Conservation (phyloP, 2,888 invertebrate species). For the Yponomeuta cagnagella region DNA sequence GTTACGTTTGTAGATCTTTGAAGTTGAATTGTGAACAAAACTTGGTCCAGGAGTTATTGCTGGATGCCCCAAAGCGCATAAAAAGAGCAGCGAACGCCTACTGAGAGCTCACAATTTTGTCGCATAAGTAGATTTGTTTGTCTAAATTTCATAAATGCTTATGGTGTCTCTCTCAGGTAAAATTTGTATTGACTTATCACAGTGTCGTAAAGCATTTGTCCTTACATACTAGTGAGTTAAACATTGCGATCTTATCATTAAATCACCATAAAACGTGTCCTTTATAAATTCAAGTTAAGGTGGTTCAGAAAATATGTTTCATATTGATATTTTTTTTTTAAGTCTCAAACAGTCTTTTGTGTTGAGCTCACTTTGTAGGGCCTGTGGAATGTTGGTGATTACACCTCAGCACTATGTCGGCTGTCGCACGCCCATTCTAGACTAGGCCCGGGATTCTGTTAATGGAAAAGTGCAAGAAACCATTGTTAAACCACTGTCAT, state of each 20-base stretch:
- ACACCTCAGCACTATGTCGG: slow-evolving; percentile 30
- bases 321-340: slow-evolving; percentile 45
- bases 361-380: slow-evolving; percentile 69
- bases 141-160: slow-evolving; percentile 38
- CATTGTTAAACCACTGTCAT: too few species aligned
- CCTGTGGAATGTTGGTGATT: slow-evolving; percentile 60
- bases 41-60: neutral
- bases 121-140: slow-evolving; percentile 21
- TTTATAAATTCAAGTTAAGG: slow-evolving; percentile 59
- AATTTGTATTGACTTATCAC: slow-evolving; percentile 60
- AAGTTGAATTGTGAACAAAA: neutral
- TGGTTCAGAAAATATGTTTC: slow-evolving; percentile 68
- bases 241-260: slow-evolving; percentile 68
- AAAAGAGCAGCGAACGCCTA: slow-evolving; percentile 7
- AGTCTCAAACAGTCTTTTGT: slow-evolving; percentile 70
- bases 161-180: slow-evolving; percentile 61
- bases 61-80: neutral
- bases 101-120: slow-evolving; percentile 6
- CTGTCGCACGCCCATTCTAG: slow-evolving; percentile 22
- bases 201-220: slow-evolving; percentile 72
- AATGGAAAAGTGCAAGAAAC: neutral
- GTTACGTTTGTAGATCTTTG: neutral
- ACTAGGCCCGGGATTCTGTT: too few species aligned
- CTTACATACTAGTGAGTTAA: slow-evolving; percentile 73
- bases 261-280: slow-evolving; percentile 66